These are phyloP conservation scores for Gastrophryne carolinensis DNA, from an alignment of 2,797 vertebrate species.

Conservation along the genomic window DNA sequence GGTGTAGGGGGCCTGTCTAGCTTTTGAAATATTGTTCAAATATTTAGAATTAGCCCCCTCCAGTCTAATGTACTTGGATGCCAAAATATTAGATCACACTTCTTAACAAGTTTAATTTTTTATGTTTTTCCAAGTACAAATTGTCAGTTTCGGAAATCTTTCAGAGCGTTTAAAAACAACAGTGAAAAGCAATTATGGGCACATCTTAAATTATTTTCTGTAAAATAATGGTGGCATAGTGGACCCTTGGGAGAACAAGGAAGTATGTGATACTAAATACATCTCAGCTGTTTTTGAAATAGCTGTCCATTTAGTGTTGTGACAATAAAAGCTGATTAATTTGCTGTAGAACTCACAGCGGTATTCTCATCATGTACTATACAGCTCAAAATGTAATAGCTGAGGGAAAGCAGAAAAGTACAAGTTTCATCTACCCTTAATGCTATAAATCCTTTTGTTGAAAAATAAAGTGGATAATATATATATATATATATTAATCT, in stretches of 20 bases:
- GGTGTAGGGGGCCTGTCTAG: too few species aligned
- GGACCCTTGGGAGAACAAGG: slow-evolving; percentile 13
- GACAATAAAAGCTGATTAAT: not conserved
- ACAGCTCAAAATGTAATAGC: not conserved
- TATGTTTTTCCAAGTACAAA: not conserved
- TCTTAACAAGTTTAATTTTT: not conserved
- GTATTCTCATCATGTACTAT: not conserved
- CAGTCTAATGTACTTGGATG: too few species aligned
- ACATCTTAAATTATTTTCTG: slow-evolving; percentile 5
- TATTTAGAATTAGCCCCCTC: too few species aligned
- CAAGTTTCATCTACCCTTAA: too few species aligned
- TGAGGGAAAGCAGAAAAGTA: not conserved
- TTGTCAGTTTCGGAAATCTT: not conserved
- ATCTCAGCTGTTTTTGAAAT: not conserved
- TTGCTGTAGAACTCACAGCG: not conserved
- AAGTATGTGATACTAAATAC: slow-evolving; percentile 41
- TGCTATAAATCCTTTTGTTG: too few species aligned
- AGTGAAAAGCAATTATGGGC: slow-evolving; percentile 22
- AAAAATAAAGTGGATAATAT: too few species aligned
- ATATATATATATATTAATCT: too few species aligned
- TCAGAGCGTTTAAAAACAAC: not conserved
- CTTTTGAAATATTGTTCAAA: too few species aligned
- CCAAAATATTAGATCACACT: not conserved
- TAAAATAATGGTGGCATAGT: slow-evolving; percentile 17
- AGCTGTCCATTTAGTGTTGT: not conserved